These are phyloP conservation scores for Lysandra coridon DNA, from an alignment of 2,888 invertebrate species.

Conservation along the genomic window DNA sequence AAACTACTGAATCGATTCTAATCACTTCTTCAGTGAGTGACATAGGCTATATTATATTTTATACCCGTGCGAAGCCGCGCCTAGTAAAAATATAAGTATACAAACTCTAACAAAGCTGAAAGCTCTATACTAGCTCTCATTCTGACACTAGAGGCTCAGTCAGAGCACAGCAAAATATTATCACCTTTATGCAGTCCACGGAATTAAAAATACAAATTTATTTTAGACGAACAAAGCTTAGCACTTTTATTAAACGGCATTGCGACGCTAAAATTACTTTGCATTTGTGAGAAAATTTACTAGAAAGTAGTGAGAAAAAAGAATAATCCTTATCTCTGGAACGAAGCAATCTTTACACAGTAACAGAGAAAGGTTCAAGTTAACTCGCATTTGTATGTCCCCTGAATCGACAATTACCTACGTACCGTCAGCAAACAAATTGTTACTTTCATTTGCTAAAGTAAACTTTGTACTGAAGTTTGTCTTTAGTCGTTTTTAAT, in stretches of 20 bases:
- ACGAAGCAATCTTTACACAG: background rate
- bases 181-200: background rate
- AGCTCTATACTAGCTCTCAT: background rate
- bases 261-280: background rate
- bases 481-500: background rate
- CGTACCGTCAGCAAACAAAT: slow-evolving; percentile 30
- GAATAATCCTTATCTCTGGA: background rate
- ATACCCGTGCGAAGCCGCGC: no score
- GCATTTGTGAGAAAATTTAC: background rate
- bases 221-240: background rate
- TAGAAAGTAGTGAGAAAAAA: background rate
- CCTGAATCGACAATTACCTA: slow-evolving; percentile 21
- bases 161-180: background rate
- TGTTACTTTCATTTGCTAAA: background rate
- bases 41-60: no score
- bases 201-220: background rate
- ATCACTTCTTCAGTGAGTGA: no score
- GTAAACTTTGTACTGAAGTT: background rate
- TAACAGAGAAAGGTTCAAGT: slow-evolving; percentile 3
- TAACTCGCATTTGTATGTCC: slow-evolving; percentile 9
- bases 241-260: background rate
- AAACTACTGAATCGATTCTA: no score
- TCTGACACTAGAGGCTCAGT: background rate
- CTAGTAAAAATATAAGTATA: no score
- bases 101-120: no score